These are phyloP conservation scores for Ciconia maguari DNA, from an alignment of 2,113 vertebrate genomes.

Conservation along the genomic window DNA sequence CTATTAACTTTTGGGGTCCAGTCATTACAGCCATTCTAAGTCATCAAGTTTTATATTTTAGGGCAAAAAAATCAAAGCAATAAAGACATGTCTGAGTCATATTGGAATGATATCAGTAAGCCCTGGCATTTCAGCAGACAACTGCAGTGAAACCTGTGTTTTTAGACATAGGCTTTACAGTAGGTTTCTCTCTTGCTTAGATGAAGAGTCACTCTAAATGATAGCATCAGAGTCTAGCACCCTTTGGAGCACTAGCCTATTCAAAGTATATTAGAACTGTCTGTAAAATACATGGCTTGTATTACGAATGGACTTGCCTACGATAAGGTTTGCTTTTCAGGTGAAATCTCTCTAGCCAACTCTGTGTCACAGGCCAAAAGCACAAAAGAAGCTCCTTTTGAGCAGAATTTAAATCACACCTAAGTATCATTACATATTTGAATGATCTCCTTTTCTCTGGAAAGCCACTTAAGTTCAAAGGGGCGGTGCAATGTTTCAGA, in stretches of 20 bases:
- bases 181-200: neutral
- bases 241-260: neutral
- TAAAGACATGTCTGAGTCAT: neutral
- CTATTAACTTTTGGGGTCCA: neutral
- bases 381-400: neutral
- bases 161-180: neutral
- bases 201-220: neutral
- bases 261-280: neutral
- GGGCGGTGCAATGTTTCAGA: neutral
- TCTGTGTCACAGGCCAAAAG: neutral
- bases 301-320: neutral
- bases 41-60: neutral
- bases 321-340: neutral
- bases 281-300: neutral
- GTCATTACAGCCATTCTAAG: neutral
- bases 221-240: neutral
- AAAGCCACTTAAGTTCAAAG: neutral
- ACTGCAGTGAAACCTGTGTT: neutral
- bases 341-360: neutral
- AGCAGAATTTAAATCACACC: neutral
- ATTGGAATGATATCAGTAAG: neutral
- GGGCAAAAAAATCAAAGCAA: neutral
- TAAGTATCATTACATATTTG: neutral
- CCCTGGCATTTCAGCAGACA: neutral
- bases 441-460: neutral